Conservation (phyloP, 1,140 invertebrate genomes). For the Nomia melanderi region DNA sequence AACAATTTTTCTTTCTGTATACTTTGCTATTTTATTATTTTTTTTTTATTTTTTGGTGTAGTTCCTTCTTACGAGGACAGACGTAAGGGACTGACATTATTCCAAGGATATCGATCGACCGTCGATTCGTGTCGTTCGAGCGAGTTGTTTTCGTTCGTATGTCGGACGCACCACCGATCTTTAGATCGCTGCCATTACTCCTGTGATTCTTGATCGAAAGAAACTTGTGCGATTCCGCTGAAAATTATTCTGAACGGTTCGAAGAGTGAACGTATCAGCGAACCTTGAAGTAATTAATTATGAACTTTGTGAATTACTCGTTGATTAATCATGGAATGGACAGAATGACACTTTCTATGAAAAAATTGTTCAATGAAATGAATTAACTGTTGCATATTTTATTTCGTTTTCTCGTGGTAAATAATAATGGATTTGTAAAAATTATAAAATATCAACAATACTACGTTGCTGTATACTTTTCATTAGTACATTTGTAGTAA, state of each 20-base stretch:
- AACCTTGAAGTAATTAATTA: not conserved
- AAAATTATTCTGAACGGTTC: not conserved
- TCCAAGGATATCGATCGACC: slow-evolving; percentile 28
- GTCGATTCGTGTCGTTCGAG: slow-evolving; percentile 40
- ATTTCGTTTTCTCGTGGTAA: no score
- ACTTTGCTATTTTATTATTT: not conserved
- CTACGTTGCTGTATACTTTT: no score
- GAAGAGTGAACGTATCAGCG: no score
- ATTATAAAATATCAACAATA: no score
- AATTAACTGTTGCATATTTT: no score
- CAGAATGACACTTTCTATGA: no score
- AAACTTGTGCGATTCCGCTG: not conserved
- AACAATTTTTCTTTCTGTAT: not conserved
- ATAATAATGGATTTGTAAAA: no score
- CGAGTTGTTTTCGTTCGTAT: slow-evolving; percentile 40
- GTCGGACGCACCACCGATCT: slow-evolving; percentile 1
- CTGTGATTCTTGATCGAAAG: not conserved
- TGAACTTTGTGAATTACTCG: not conserved
- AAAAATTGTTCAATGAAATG: no score
- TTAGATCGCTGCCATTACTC: not conserved
- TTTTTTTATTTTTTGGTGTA: not conserved
- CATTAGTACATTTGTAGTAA: no score
- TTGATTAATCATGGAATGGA: no score
- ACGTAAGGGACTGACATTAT: not conserved
- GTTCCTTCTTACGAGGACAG: not conserved